Conservation (phyloP, 2,113 vertebrate species). For the Lethenteron camtschaticum region DNA sequence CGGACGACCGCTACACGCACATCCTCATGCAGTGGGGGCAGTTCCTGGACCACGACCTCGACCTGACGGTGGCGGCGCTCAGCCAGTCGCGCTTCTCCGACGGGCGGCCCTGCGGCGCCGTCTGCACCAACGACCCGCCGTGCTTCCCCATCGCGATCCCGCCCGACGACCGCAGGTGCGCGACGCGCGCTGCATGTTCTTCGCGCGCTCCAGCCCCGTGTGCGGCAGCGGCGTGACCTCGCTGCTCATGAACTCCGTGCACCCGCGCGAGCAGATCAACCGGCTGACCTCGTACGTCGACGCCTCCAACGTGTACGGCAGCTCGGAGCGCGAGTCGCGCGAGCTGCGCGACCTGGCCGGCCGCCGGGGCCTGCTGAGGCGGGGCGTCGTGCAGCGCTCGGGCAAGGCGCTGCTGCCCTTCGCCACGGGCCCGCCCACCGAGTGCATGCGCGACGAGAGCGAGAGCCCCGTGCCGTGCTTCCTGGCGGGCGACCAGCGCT, state of each 20-base stretch:
- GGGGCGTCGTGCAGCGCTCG: constrained; percentile 75
- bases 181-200: constrained; percentile 76
- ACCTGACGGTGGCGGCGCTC: constrained; percentile 64
- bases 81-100: constrained; percentile 90
- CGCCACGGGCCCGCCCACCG: constrained; percentile 68
- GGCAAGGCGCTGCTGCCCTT: constrained; percentile 85
- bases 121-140: constrained; percentile 69
- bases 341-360: constrained; percentile 67
- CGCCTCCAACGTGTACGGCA: constrained; percentile 82
- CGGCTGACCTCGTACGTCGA: constrained; percentile 87
- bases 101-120: constrained; percentile 58
- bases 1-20: constrained; percentile 67
- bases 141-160: constrained; percentile 85
- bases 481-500: constrained; percentile 76
- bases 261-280: constrained; percentile 86
- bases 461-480: constrained; percentile 96
- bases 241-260: constrained; percentile 90
- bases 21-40: constrained; percentile 99
- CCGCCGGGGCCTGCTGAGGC: constrained; percentile 64
- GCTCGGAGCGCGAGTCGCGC: constrained; percentile 51
- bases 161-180: constrained; percentile 33
- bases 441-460: constrained; percentile 90
- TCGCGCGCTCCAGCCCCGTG: constrained; percentile 81
- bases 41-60: constrained; percentile 86
- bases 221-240: constrained; percentile 96